Percentiles rank a stretch among this genome's conserved stretches.
These are phyloP conservation scores for Drosophila rubida DNA, from an alignment of 2,888 invertebrate species.

Conservation along the genomic window DNA sequence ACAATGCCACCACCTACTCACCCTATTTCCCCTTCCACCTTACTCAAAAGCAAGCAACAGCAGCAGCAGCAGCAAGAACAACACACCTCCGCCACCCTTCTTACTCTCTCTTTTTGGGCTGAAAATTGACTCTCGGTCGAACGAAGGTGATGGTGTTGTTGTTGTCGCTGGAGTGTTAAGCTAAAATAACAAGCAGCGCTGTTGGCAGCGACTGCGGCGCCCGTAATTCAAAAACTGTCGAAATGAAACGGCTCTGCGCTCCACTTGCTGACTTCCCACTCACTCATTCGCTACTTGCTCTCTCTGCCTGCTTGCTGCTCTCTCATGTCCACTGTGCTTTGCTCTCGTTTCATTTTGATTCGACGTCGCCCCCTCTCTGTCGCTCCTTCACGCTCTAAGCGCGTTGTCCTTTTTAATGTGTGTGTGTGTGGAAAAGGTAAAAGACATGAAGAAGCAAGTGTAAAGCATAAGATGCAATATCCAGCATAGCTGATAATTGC, in stretches of 20 bases:
- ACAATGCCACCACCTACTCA: constrained; percentile 22
- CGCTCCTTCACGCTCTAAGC: constrained; percentile 67
- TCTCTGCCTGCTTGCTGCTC: constrained; percentile 21
- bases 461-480: constrained; percentile 24
- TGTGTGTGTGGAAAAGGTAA: constrained; percentile 36
- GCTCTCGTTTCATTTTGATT: neutral
- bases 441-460: constrained; percentile 21
- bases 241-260: constrained; percentile 75
- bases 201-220: constrained; percentile 28
- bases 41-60: constrained; percentile 8
- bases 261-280: constrained; percentile 43
- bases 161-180: constrained; percentile 58
- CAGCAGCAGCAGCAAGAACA: constrained; percentile 6
- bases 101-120: constrained; percentile 25
- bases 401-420: constrained; percentile 62
- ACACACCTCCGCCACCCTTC: constrained; percentile 34
- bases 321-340: constrained; percentile 28
- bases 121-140: constrained; percentile 58
- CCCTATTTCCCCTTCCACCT: neutral
- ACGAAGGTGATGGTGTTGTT: constrained; percentile 58
- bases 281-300: constrained; percentile 15
- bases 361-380: constrained; percentile 5
- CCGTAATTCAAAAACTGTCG: constrained; percentile 76
- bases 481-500: neutral
- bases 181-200: constrained; percentile 58